These are phyloP conservation scores for Hippocampus kuda DNA, from an alignment of 2,797 vertebrate genomes.

Conservation along the genomic window DNA sequence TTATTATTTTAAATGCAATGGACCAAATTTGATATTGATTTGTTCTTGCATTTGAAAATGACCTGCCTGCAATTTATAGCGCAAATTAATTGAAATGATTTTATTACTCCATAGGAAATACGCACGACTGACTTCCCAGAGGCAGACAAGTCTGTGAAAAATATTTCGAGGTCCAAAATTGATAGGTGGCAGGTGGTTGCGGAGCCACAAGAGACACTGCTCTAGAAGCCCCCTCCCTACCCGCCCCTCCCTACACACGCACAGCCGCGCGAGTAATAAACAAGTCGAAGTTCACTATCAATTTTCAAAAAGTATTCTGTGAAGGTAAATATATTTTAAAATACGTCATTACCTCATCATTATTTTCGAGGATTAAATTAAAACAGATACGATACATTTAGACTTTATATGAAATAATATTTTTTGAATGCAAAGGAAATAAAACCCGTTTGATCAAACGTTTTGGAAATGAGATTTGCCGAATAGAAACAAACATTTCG, in stretches of 20 bases:
- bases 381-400: neutral
- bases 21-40: neutral
- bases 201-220: neutral
- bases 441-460: no score
- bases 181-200: constrained; percentile 58
- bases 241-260: neutral
- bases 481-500: no score
- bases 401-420: neutral
- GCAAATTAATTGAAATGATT: neutral
- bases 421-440: no score
- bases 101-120: neutral
- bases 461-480: no score
- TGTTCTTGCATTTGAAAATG: neutral
- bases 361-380: neutral
- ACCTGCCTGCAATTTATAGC: neutral
- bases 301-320: neutral
- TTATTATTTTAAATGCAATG: neutral
- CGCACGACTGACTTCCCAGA: neutral
- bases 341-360: neutral
- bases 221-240: neutral
- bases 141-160: constrained; percentile 6
- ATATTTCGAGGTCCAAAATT: constrained; percentile 50
- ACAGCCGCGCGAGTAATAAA: neutral
- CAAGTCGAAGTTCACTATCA: neutral
- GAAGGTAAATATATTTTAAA: neutral